phyloP scores from a whole-genome alignment of 2,888 invertebrate species.

The Peribatodes rhomboidaria region DNA sequence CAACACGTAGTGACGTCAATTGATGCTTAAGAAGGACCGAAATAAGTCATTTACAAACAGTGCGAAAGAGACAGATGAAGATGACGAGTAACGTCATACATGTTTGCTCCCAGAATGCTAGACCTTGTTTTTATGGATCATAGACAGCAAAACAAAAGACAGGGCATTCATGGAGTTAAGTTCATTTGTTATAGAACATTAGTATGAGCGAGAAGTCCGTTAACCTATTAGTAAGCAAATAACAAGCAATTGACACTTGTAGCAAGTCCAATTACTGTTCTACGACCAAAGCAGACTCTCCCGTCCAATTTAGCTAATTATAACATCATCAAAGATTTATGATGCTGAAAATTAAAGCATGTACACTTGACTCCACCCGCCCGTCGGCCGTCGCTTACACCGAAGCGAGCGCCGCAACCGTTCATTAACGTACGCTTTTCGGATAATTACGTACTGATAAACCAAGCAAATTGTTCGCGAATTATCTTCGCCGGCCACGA shows the following conservation, averaged over 20 bases:
- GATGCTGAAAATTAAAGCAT: constrained; percentile 20
- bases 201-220: background rate
- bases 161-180: too few species aligned
- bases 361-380: constrained; percentile 40
- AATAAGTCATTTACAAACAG: too few species aligned
- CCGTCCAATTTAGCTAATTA: constrained; percentile 22
- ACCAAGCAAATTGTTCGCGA: constrained; percentile 83
- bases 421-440: constrained; percentile 80
- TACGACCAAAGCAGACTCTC: background rate
- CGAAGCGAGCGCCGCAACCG: constrained; percentile 65
- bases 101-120: too few species aligned
- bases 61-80: too few species aligned
- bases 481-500: constrained; percentile 70
- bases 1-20: too few species aligned
- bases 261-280: background rate
- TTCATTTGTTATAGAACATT: too few species aligned
- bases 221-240: background rate
- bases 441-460: constrained; percentile 85
- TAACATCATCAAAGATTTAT: constrained; percentile 34
- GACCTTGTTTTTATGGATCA: too few species aligned
- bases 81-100: too few species aligned
- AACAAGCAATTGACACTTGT: background rate
- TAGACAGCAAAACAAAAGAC: too few species aligned
- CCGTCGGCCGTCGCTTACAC: constrained; percentile 58
- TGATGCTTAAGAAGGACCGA: too few species aligned